Evolutionary conservation across 2,888 invertebrate species (phyloP), one percentile per base, ranked within the genome.

Genomic region (Odontothrips loti): DNA sequence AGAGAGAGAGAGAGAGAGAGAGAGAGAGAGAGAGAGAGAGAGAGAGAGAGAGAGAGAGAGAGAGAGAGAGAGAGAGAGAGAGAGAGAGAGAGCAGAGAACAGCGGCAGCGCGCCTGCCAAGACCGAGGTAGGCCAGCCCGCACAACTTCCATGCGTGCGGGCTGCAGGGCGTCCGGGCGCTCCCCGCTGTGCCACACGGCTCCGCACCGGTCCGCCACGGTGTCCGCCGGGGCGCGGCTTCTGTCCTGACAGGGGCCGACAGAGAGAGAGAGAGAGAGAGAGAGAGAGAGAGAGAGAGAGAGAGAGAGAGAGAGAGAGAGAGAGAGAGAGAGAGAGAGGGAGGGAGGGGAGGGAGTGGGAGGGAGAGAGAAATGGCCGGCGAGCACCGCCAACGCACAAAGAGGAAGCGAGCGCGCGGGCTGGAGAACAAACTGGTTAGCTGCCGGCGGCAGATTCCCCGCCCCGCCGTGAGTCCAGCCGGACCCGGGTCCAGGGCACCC

Each of bases 81-180:
- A 80, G 58, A 83, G 82, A 82, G 82, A 80, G 82, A 83, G 83
- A 82, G 58, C 15, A 58, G 58, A 58, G 58, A 58, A 15, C 1
- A n/a, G 58, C 1, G n/a, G 58, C 10, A 6, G 51, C 58, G 58
- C 58, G 58, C 58, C 58, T 6, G 11, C 20, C 58, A 11, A 58
- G 15, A 58, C 58, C 58, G 58, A 17, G 58, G 58, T 58, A 58
- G 58, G 58, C 58, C 58, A 6, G 58, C 58, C 58, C 58, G 58
- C 58, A 58, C 58, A 58, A 58, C 58, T 58, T 17, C 58, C 15
- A 58, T 79, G 82, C 75, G 80, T 81, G 81, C 81, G 83, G 81
- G 81, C 82, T 84, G 84, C 84, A 82, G 82, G 82, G 81, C 79
- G 82, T 82, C 58, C 34, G 81, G 82, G 81, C 81, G 80, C 81